These are phyloP conservation scores for Labrus mixtus DNA, from an alignment of 2,113 vertebrate species.

Conservation along the genomic window DNA sequence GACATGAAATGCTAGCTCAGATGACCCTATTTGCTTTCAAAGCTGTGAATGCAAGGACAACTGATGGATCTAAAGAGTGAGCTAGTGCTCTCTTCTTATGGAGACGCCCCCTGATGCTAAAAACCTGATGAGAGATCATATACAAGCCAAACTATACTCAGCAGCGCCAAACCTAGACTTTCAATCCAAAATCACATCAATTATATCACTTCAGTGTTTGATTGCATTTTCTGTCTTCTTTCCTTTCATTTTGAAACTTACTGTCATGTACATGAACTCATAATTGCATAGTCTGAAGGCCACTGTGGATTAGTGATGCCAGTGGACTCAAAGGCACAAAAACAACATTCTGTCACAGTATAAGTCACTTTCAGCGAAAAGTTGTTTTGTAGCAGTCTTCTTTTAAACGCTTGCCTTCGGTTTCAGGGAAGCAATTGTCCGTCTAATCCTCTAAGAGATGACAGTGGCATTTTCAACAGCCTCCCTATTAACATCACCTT, in stretches of 20 bases:
- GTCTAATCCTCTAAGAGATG: conserved; percentile 67
- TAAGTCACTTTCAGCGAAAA: conserved; percentile 21
- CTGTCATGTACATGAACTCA: neutral
- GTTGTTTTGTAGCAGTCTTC: conserved; percentile 53
- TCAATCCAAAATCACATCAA: no score
- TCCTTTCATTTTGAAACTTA: neutral
- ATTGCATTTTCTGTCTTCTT: no score
- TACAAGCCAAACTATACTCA: no score
- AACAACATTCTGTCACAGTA: neutral
- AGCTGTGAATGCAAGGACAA: no score
- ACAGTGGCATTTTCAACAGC: conserved; percentile 62
- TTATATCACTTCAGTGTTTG: no score
- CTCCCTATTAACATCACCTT: conserved; percentile 71
- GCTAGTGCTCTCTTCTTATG: no score
- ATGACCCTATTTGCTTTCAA: no score
- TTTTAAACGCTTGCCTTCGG: conserved; percentile 46
- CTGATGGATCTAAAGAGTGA: no score
- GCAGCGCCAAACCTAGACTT: no score
- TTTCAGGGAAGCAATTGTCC: conserved; percentile 59
- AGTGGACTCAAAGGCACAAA: neutral
- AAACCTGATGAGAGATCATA: no score
- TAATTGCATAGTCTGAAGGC: neutral
- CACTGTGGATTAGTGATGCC: neutral
- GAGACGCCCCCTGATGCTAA: no score
- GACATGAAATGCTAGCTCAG: no score